Conservation (phyloP, 2,888 invertebrate species). For the Eupeodes luniger region DNA sequence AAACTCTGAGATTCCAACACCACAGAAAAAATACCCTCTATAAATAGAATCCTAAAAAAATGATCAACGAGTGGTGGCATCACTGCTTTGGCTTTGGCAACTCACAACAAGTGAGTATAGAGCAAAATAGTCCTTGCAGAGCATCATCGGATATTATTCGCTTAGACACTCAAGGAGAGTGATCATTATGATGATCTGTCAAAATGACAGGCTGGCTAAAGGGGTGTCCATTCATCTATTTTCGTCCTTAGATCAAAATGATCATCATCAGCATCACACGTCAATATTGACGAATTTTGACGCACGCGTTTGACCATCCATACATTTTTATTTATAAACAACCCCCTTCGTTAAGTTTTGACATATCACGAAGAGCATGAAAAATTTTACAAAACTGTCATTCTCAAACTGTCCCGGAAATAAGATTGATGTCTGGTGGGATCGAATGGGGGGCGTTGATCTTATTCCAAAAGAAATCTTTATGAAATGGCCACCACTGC, state of each 20-base stretch:
- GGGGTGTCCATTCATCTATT: conserved; percentile 65
- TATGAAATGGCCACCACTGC: conserved; percentile 34
- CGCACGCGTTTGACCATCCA: conserved; percentile 53
- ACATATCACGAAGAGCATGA: not conserved
- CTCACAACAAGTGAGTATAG: conserved; percentile 67
- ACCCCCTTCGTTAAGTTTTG: conserved; percentile 3
- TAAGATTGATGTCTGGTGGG: conserved; percentile 53
- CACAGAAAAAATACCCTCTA: conserved; percentile 36
- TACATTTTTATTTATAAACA: conserved; percentile 36
- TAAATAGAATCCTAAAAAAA: conserved; percentile 71
- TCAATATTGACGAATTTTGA: conserved; percentile 62
- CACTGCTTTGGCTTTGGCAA: conserved; percentile 72
- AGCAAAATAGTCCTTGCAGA: conserved; percentile 63
- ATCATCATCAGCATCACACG: conserved; percentile 4
- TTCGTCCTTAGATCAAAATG: conserved; percentile 64
- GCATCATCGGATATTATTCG: not conserved
- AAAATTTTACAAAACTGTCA: conserved; percentile 47
- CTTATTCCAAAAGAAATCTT: conserved; percentile 49
- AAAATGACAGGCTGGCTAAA: conserved; percentile 47
- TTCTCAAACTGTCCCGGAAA: conserved; percentile 72
- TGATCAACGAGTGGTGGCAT: conserved; percentile 65
- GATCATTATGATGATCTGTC: conserved; percentile 21
- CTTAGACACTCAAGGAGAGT: not conserved
- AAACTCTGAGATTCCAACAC: conserved; percentile 69
- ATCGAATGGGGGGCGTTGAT: conserved; percentile 35